Conservation (phyloP, 2,113 vertebrate species). For the Craseonycteris thonglongyai region DNA sequence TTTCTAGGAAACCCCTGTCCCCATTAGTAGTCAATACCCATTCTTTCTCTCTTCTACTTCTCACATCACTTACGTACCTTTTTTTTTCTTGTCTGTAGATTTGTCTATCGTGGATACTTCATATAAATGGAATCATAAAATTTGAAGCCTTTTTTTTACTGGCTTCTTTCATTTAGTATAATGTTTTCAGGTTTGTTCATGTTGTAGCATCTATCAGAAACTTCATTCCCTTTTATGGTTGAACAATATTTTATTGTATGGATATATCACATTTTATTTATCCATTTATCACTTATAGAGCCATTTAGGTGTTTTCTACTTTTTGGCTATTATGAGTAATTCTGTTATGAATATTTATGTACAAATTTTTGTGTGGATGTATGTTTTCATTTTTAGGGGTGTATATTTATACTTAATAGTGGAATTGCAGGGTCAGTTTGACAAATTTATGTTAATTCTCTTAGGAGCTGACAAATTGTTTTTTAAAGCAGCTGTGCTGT, state of each 20-base stretch:
- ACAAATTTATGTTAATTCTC: conserved; percentile 14
- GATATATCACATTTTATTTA: background rate
- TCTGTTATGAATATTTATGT: background rate
- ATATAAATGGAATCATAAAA: background rate
- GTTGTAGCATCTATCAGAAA: background rate
- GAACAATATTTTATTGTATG: background rate
- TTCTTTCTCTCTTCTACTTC: background rate
- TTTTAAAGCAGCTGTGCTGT: background rate
- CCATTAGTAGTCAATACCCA: background rate
- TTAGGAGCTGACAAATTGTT: background rate
- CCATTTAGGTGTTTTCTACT: background rate
- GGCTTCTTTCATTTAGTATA: background rate
- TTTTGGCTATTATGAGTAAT: background rate
- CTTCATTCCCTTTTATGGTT: conserved; percentile 10
- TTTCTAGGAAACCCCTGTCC: background rate
- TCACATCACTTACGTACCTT: background rate
- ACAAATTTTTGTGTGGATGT: background rate
- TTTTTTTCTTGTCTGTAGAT: background rate
- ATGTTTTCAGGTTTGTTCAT: background rate
- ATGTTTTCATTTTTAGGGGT: background rate
- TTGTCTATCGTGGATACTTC: background rate
- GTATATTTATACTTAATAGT: background rate
- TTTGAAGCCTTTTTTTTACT: background rate
- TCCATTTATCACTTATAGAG: background rate
- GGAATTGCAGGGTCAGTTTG: background rate